These are phyloP conservation scores for Phallusia fumigata DNA, from an alignment of 23 tunicate species.

Conservation along the genomic window DNA sequence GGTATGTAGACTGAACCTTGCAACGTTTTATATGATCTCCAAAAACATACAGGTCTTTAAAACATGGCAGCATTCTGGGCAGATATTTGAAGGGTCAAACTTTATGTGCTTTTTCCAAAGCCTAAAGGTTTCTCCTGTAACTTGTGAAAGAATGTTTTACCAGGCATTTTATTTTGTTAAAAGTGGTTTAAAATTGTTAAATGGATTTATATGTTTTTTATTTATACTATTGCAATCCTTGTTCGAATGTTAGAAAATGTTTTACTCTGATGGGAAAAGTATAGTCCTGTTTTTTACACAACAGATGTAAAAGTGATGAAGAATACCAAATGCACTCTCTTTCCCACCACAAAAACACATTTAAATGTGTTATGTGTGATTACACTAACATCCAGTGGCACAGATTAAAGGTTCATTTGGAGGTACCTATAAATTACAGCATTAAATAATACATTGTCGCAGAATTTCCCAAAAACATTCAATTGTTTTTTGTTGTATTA, in stretches of 20 bases:
- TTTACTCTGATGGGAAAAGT: too few relatives aligned
- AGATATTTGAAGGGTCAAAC: neutral
- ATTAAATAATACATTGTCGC: too few relatives aligned
- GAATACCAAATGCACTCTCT: constrained; percentile 7
- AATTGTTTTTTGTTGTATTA: too few relatives aligned
- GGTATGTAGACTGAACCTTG: neutral
- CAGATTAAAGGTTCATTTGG: constrained; percentile 17
- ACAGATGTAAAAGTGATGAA: constrained; percentile 17
- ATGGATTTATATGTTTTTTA: neutral
- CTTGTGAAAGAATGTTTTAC: too few relatives aligned
- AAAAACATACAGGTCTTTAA: neutral
- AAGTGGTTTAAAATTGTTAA: too few relatives aligned
- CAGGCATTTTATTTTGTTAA: too few relatives aligned
- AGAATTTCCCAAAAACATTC: too few relatives aligned
- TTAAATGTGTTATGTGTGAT: constrained; percentile 31
- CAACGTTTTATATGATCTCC: neutral
- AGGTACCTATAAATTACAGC: constrained; percentile 22
- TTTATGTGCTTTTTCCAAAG: too few relatives aligned
- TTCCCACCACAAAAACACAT: constrained; percentile 8
- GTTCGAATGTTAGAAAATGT: too few relatives aligned
- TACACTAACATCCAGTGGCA: constrained; percentile 15
- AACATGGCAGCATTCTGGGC: neutral
- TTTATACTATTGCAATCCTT: too few relatives aligned
- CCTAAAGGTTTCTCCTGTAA: too few relatives aligned
- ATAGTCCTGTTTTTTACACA: neutral